phyloP scores from a whole-genome alignment of 2,888 invertebrate species.

The Macaria notata region DNA sequence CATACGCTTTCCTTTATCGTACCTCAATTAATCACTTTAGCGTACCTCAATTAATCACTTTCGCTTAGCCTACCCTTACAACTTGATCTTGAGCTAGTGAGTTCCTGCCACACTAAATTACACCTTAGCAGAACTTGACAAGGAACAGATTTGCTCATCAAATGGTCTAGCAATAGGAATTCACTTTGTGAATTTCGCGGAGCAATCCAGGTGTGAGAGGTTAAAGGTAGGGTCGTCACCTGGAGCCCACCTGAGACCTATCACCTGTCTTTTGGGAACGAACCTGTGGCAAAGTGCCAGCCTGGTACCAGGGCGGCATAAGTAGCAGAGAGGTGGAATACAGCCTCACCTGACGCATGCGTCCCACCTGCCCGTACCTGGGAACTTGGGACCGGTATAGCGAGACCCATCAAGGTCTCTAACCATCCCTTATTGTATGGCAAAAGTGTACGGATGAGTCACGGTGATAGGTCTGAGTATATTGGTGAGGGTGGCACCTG shows the following conservation, averaged over 20 bases:
- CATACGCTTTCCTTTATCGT: too few relatives aligned
- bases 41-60: background rate
- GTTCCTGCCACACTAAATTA: background rate
- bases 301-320: slow-evolving; percentile 71
- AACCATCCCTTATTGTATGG: slow-evolving; percentile 27
- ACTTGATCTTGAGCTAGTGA: background rate
- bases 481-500: slow-evolving; percentile 26
- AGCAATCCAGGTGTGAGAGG: slow-evolving; percentile 23
- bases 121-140: background rate
- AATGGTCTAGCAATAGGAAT: background rate
- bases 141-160: background rate
- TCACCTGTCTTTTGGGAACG: slow-evolving; percentile 69
- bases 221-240: slow-evolving; percentile 54
- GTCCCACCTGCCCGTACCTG: slow-evolving; percentile 72
- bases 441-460: slow-evolving; percentile 35
- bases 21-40: too few relatives aligned
- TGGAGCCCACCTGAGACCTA: slow-evolving; percentile 52
- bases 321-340: slow-evolving; percentile 48
- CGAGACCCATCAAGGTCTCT: slow-evolving; percentile 37
- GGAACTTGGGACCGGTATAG: slow-evolving; percentile 46
- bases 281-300: slow-evolving; percentile 83
- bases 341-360: slow-evolving; percentile 73
- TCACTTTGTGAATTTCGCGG: slow-evolving; percentile 9
- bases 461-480: slow-evolving; percentile 39
- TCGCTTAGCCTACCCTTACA: background rate